These are phyloP conservation scores for Drosophila paramelanica DNA, from an alignment of 2,888 invertebrate species.

Conservation along the genomic window DNA sequence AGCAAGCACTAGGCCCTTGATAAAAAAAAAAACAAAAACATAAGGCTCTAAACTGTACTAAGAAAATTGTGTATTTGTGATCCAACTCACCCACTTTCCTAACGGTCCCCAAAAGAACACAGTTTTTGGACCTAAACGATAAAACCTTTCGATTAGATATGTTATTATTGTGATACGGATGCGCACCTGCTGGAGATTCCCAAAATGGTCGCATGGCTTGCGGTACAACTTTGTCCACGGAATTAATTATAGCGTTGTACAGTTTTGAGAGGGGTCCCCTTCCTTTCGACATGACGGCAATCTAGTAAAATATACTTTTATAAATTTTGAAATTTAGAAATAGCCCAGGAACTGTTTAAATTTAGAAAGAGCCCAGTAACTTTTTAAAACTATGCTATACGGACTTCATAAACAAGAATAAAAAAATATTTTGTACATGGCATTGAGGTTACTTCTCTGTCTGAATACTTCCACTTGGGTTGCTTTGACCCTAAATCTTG, in stretches of 20 bases:
- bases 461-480: constrained; percentile 2
- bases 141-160: neutral
- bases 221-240: constrained; percentile 65
- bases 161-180: neutral
- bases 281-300: constrained; percentile 49
- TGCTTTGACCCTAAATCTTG: neutral
- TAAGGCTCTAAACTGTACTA: no score
- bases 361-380: neutral
- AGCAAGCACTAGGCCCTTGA: constrained; percentile 52
- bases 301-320: constrained; percentile 1
- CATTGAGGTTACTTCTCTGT: neutral
- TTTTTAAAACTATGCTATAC: neutral
- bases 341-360: neutral
- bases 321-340: constrained; percentile 11
- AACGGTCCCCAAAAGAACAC: constrained; percentile 79
- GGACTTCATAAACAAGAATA: no score
- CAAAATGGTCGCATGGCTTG: constrained; percentile 59
- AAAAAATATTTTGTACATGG: neutral
- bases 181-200: constrained; percentile 65
- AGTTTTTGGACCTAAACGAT: constrained; percentile 67
- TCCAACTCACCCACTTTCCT: constrained; percentile 70
- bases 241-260: constrained; percentile 55
- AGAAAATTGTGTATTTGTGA: neutral
- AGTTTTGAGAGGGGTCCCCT: constrained; percentile 52
- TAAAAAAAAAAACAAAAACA: neutral